A percentile compares a stretch with the other conserved stretches of the same genome.
Conservation (phyloP, 2,888 invertebrate genomes). For the Ametastegia equiseti region DNA sequence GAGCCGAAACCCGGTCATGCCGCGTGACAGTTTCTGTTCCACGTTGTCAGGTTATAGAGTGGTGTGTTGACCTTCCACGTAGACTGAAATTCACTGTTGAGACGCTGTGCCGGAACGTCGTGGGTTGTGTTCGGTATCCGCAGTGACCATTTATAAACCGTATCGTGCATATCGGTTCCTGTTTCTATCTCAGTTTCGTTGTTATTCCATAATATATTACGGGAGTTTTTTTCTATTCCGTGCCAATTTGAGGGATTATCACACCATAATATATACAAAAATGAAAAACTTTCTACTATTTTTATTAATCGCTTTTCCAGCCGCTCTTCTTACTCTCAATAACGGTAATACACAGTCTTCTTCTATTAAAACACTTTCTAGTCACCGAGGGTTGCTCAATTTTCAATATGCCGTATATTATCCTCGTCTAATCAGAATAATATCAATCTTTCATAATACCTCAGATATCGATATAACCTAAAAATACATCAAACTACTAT, state of each 20-base stretch:
- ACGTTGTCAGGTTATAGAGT: slow-evolving; percentile 68
- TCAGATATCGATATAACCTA: too few species aligned
- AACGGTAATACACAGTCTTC: slow-evolving; percentile 79
- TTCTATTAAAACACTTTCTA: background rate
- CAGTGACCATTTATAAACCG: slow-evolving; percentile 25
- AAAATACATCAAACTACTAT: too few species aligned
- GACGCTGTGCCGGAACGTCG: background rate
- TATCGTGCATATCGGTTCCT: background rate
- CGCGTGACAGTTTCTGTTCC: slow-evolving; percentile 60
- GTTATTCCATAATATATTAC: too few species aligned
- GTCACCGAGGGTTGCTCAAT: too few species aligned
- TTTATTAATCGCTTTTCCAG: slow-evolving; percentile 83
- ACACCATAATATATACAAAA: slow-evolving; percentile 62
- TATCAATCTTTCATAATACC: too few species aligned
- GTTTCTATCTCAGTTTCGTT: too few species aligned
- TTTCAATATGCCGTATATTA: slow-evolving; percentile 23
- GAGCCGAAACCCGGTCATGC: slow-evolving; percentile 13
- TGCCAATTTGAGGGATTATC: slow-evolving; percentile 43
- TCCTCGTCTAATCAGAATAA: background rate
- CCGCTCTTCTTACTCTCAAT: slow-evolving; percentile 84
- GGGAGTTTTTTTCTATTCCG: too few species aligned
- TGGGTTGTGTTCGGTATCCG: background rate
- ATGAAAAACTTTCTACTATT: slow-evolving; percentile 86
- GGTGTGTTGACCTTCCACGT: slow-evolving; percentile 67
- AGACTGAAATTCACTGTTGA: slow-evolving; percentile 54